phyloP scores from a whole-genome alignment of 2,888 invertebrate genomes.

The Gastrophysa polygoni region DNA sequence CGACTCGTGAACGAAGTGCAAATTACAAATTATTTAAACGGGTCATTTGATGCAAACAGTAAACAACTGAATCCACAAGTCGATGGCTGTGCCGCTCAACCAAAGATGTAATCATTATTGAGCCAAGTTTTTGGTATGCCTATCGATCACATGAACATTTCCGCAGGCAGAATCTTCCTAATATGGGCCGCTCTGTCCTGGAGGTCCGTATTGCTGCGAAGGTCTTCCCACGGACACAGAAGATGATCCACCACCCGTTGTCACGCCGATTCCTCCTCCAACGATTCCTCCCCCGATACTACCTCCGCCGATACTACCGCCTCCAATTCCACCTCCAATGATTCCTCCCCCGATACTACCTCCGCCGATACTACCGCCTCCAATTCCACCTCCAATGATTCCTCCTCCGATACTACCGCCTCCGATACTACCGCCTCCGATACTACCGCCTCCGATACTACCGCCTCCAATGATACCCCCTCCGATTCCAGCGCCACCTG shows the following conservation, averaged over 20 bases:
- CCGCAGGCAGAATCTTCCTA: conserved; percentile 34
- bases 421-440: conserved; percentile 18
- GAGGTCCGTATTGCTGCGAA: conserved; percentile 53
- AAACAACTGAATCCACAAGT: not conserved
- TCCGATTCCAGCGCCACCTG: conserved; percentile 34
- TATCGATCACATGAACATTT: conserved; percentile 29
- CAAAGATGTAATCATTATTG: conserved; percentile 9
- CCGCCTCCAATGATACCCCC: conserved; percentile 36
- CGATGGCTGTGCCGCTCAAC: not conserved
- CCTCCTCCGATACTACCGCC: conserved; percentile 21
- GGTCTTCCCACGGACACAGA: conserved; percentile 55
- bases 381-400: conserved; percentile 25
- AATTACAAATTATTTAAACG: not conserved
- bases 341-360: conserved; percentile 39
- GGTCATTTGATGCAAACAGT: conserved; percentile 1
- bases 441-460: conserved; percentile 31
- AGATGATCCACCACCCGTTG: conserved; percentile 20
- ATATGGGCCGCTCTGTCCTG: conserved; percentile 56
- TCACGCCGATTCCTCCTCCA: conserved; percentile 11
- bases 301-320: conserved; percentile 9
- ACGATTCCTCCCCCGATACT: conserved; percentile 9
- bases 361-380: conserved; percentile 26
- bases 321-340: conserved; percentile 4
- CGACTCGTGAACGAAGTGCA: not conserved
- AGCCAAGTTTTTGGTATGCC: conserved; percentile 7